phyloP scores from a whole-genome alignment of 2,888 invertebrate genomes.

The Apantesis nais region DNA sequence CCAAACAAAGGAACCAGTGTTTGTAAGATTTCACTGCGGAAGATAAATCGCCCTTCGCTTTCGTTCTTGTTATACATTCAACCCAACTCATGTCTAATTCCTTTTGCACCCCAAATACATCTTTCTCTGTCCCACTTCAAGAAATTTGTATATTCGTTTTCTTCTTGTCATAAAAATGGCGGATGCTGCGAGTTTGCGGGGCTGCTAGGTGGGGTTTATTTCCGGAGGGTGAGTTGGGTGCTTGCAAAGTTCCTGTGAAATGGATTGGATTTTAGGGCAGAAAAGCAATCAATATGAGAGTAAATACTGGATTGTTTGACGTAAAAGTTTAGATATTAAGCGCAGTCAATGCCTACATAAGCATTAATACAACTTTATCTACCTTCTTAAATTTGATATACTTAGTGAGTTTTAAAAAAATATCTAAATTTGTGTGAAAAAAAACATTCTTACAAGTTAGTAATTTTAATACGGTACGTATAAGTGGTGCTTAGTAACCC shows the following conservation, averaged over 20 bases:
- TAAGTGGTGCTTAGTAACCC: too few relatives aligned
- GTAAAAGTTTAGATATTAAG: slow-evolving; percentile 23
- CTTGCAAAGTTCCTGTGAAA: slow-evolving; percentile 66
- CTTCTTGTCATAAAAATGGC: slow-evolving; percentile 71
- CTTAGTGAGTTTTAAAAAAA: not conserved
- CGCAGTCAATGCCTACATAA: slow-evolving; percentile 12
- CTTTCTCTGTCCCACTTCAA: slow-evolving; percentile 41
- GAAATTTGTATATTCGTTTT: slow-evolving; percentile 35
- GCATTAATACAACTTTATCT: not conserved
- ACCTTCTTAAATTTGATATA: not conserved
- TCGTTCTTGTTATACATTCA: slow-evolving; percentile 68
- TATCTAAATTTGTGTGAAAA: too few relatives aligned
- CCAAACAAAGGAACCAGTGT: slow-evolving; percentile 39
- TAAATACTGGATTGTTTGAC: slow-evolving; percentile 38
- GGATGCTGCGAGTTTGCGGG: slow-evolving; percentile 72
- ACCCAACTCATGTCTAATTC: slow-evolving; percentile 61
- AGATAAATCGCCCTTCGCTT: slow-evolving; percentile 60
- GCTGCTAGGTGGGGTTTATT: slow-evolving; percentile 57
- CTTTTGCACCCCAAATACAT: slow-evolving; percentile 61
- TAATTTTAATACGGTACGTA: too few relatives aligned
- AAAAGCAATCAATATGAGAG: slow-evolving; percentile 63
- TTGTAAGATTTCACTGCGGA: slow-evolving; percentile 52
- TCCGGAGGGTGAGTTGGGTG: slow-evolving; percentile 70
- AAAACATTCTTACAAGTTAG: too few relatives aligned
- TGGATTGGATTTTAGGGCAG: slow-evolving; percentile 67